These are phyloP conservation scores for Eilema depressum DNA, from an alignment of 2,888 invertebrate genomes.

Conservation along the genomic window DNA sequence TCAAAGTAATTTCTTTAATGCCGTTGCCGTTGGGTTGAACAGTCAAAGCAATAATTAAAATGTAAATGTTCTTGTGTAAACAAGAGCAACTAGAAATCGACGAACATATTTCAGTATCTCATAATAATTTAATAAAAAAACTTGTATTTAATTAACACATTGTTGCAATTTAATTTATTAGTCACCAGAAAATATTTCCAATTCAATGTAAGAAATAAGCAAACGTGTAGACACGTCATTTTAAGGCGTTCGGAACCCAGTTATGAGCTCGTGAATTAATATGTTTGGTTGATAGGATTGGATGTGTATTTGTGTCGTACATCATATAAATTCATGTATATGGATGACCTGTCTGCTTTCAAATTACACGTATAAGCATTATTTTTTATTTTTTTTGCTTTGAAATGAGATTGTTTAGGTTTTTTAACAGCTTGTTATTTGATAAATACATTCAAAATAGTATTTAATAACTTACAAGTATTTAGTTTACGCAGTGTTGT, in stretches of 20 bases:
- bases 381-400: not conserved
- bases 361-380: not conserved
- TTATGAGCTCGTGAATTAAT: constrained; percentile 1
- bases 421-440: not conserved
- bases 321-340: not conserved
- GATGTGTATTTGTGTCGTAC: not conserved
- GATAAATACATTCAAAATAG: no score
- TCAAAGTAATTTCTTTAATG: not conserved
- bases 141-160: no score
- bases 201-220: not conserved
- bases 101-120: not conserved
- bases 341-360: not conserved
- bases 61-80: not conserved
- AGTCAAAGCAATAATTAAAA: not conserved
- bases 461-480: not conserved
- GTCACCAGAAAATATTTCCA: not conserved
- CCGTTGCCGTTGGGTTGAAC: not conserved
- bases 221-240: not conserved
- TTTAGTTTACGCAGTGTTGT: not conserved
- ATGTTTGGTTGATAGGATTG: not conserved
- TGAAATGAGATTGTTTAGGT: not conserved
- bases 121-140: not conserved
- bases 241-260: not conserved
- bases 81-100: not conserved
- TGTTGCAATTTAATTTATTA: not conserved